A percentile compares a stretch with the other conserved stretches of the same genome.
These are phyloP conservation scores for Haplochromis vanheusdeni DNA, from an alignment of 2,113 vertebrate species.

Conservation along the genomic window DNA sequence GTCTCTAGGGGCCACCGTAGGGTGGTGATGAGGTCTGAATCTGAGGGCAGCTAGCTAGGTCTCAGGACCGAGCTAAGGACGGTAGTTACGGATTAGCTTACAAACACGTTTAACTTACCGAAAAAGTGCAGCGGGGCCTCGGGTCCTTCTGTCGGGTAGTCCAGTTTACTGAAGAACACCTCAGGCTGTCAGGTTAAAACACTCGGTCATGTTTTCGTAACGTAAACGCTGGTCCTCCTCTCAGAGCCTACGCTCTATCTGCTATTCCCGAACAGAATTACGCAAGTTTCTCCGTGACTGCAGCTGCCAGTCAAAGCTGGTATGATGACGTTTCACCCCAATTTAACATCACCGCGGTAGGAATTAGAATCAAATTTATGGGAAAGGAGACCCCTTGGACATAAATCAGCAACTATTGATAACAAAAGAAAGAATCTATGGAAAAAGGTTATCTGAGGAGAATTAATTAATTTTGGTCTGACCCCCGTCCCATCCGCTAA, in stretches of 20 bases:
- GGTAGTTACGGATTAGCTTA: no score
- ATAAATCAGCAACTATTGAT: neutral
- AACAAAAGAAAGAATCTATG: neutral
- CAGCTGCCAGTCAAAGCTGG: accelerated
- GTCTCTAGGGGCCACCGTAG: no score
- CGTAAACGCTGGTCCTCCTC: accelerated
- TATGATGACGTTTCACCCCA: neutral
- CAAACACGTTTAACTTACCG: neutral
- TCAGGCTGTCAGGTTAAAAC: neutral
- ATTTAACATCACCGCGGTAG: neutral
- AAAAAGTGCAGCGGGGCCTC: neutral
- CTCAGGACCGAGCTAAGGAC: no score
- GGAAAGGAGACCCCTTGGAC: neutral
- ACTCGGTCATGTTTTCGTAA: accelerated
- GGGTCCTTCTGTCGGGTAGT: neutral
- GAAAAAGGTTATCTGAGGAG: neutral
- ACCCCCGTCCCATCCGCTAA: neutral
- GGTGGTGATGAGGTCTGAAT: no score
- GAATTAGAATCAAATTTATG: neutral
- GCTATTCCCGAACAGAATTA: neutral
- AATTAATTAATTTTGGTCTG: neutral
- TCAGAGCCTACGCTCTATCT: neutral
- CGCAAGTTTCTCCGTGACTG: neutral
- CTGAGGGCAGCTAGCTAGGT: no score
- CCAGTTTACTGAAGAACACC: neutral